Base-by-base conservation (phyloP, 2,888 invertebrate species). In the Cerastis leucographa region DNA sequence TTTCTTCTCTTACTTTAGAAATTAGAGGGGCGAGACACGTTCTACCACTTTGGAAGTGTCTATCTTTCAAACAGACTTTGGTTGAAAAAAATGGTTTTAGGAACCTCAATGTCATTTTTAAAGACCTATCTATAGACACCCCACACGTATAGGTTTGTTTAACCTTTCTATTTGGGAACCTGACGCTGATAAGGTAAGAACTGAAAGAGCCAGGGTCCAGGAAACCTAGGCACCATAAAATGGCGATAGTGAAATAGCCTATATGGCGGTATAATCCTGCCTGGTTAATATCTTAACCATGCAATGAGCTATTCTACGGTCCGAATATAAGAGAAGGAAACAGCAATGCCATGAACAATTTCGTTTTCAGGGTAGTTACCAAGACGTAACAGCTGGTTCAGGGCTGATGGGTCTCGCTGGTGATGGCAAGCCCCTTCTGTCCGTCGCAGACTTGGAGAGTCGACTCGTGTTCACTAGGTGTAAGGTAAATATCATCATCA, bases 391-490 rank as follows among this genome's bases (percentile, higher is more conserved):
- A 0, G 98, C 98, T 12, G 98, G 98, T 80, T 98, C 98, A 25
- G 98, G 98, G 6, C 95, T 98, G 9, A 99, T 98, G 98, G 98
- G 98, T 86, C 98, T 98, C 0, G 97, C 98, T 73, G 98, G 98
- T 25, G 98, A 98, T 90, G 98, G 98, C 0, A 97, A 98, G 79
- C 98, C 98, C 0, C 92, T 99, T 80, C 94, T 99, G 9, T 98
- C 98, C 22, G 97, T 99, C 71, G 98, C 98, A 90, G 99, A 99
- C 93, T 97, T 99, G 85, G 99, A 99, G 93, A 98, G 98, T 90
- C 97, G 99, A 89, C 97, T 99, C 93, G 99, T 99, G 89, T 99
- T 99, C 96, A 99, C 99, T 90, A 98, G 98, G 94, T 99, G 98
- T 97, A 98, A 98, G 97, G 98, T 98, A 91, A 83, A 59, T 76